Evolutionary conservation across 1,140 invertebrate genomes (phyloP), one percentile per base, ranked within the genome.

Genomic region (Andrena cerasifolii): DNA sequence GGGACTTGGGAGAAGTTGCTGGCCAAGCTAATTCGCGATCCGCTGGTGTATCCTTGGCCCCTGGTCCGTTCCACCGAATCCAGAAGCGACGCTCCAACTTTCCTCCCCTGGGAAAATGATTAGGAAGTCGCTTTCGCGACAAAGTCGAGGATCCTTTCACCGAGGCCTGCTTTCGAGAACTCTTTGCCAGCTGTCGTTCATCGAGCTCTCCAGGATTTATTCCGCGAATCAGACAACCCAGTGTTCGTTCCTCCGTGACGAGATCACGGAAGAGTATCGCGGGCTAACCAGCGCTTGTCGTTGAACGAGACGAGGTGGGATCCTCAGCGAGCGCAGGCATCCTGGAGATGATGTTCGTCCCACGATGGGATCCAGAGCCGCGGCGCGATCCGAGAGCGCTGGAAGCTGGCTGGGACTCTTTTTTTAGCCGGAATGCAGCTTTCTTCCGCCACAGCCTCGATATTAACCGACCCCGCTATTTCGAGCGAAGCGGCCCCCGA

Each of bases 11-110:
- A 76, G 40, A 77, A 84, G 74, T 82, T 82, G 14, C 66, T 45
- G 59, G 65, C 36, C 66, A 26, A 59, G 56, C 81, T 85, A 83
- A 78, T 80, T 83, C 76, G 47, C 80, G 73, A 77, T 79, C 51
- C 28, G 14, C 18, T 78, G 40, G 16, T 16, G 8, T 49, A 49
- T n/a, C n/a, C 49, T 24, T 18, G 49, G 49, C 49, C 5, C 21
- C 21, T 24, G 49, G 18, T 14, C 33, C 8, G 16, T 14, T 47
- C n/a, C 8, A n/a, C 7, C 21, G 10, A 49, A 59, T 47, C 21
- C 45, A 7, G 56, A 36, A 2, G 5, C 28, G 18, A 7, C 31
- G 24, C 31, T 36, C 16, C 6, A 73, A 73, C 45, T 73, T 73
- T 73, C 21, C 21, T 24, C 36, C 58, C 31, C 1, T n/a, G 58